A percentile compares a stretch with the other conserved stretches of the same genome.
Evolutionary conservation across 2,113 vertebrate species (phyloP).

Genomic region (Aleadryas rufinucha): DNA sequence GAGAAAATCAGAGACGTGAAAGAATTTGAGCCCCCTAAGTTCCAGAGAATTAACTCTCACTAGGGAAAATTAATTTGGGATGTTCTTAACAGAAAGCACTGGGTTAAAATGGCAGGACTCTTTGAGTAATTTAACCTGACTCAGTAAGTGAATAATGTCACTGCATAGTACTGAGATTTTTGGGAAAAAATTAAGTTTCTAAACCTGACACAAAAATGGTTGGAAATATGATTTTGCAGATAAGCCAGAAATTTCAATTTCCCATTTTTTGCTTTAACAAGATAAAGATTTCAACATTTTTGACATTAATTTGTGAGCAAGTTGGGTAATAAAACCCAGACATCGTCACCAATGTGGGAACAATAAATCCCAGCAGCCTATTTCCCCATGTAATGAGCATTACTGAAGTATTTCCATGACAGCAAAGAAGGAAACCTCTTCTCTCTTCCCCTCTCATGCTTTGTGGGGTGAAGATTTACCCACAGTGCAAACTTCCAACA

Average conservation of each 20-base stretch:
- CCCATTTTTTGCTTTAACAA: neutral
- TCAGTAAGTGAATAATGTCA: neutral
- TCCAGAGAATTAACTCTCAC: neutral
- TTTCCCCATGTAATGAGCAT: neutral
- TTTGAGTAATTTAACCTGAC: neutral
- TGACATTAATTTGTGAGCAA: neutral
- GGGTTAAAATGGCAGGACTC: neutral
- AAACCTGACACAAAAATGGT: neutral
- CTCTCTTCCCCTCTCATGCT: neutral
- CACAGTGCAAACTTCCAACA: neutral
- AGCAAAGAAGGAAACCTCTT: neutral
- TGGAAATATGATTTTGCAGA: neutral
- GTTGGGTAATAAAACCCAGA: neutral
- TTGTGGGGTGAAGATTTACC: neutral
- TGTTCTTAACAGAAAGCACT: neutral
- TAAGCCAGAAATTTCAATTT: neutral
- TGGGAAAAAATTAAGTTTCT: neutral
- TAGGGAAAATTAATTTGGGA: neutral
- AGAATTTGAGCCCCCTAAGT: neutral
- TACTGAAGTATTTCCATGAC: neutral
- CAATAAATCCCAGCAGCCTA: neutral
- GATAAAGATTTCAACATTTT: neutral
- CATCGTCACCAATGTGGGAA: neutral
- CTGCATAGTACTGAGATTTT: neutral
- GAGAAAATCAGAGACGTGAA: neutral